Evolutionary conservation across 1,140 invertebrate genomes (phyloP), one percentile per base, ranked within the genome.

Genomic region (Bursaphelenchus mucronatus): DNA sequence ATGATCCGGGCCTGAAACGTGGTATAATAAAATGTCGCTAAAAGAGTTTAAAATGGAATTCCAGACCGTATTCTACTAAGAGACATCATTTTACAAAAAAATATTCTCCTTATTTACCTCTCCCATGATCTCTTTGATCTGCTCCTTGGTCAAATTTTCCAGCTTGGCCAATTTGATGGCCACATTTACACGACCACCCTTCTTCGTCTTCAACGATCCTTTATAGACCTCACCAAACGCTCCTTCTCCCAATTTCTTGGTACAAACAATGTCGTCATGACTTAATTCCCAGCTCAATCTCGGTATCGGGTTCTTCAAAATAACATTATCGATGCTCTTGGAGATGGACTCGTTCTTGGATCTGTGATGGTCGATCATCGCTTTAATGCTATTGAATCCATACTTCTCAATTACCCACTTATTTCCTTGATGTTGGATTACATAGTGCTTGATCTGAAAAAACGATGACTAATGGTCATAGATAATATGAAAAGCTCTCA

Each of bases 181-280:
- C 17, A 39, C 72, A 10, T 50, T 47, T n/a, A 67, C 63, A 15
- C 59, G 61, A 41, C 17, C 45, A n/a, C 44, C 61, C 21, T 58
- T 39, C 17, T 40, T 44, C 6, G 39, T 66, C 10, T 49, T 39
- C 71, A 71, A 43, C 8, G 52, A 47, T 8, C 70, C 71, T n/a
- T 15, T 15, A 21, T 63, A 45, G 13, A 71, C 69, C 44, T 71
- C 71, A 4, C 69, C 67, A 17, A 71, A 71, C 39, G 69, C 71
- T 0, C 69, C 69, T 39, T 75, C 72, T 8, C 69, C 69, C 40
- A 71, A 39, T 13, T 74, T 74, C 47, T 71, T 71, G 56, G 17
- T 69, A 13, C 17, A 41, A 40, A 52, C 52, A 17, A 71, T 61
- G n/a, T 71, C 41, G 13, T 62, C 52, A 40, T 71, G 70, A 7